Percentiles rank a stretch among this genome's conserved stretches.
Evolutionary conservation across 92 coral and sea anemone genomes (phyloP).

Genomic region (Epizoanthus fatuus): DNA sequence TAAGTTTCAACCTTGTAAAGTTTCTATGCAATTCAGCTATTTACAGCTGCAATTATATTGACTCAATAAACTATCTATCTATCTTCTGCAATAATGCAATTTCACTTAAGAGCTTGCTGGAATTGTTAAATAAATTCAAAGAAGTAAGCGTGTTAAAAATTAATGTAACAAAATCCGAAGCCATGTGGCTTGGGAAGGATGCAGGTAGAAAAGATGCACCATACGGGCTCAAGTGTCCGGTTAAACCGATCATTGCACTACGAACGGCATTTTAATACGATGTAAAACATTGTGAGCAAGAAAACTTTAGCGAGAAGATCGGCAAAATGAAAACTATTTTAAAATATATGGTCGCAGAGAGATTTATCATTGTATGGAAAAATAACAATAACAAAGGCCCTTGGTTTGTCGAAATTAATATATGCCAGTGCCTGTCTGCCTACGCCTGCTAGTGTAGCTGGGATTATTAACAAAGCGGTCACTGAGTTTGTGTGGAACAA

Average conservation of each 20-base stretch:
- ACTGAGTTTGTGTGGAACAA: too few species aligned
- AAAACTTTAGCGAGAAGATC: neutral
- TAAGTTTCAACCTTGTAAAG: too few species aligned
- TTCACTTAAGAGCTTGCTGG: too few species aligned
- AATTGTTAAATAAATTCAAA: neutral
- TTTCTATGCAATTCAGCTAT: too few species aligned
- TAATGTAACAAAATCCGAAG: constrained; percentile 14
- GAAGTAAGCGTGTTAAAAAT: constrained; percentile 18
- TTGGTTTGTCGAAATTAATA: too few species aligned
- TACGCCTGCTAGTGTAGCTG: too few species aligned
- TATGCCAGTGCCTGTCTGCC: too few species aligned
- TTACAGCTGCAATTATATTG: too few species aligned
- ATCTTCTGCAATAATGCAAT: too few species aligned
- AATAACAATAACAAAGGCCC: too few species aligned
- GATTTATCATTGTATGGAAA: neutral
- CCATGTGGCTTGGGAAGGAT: constrained; percentile 26
- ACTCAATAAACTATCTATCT: too few species aligned
- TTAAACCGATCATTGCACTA: neutral
- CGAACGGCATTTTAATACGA: neutral
- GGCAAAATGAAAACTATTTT: neutral
- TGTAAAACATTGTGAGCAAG: neutral
- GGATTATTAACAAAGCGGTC: too few species aligned
- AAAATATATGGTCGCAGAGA: neutral
- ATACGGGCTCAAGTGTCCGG: neutral
- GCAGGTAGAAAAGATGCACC: neutral